Base-by-base conservation (phyloP, 2,888 invertebrate species). In the Melanophora roralis region DNA sequence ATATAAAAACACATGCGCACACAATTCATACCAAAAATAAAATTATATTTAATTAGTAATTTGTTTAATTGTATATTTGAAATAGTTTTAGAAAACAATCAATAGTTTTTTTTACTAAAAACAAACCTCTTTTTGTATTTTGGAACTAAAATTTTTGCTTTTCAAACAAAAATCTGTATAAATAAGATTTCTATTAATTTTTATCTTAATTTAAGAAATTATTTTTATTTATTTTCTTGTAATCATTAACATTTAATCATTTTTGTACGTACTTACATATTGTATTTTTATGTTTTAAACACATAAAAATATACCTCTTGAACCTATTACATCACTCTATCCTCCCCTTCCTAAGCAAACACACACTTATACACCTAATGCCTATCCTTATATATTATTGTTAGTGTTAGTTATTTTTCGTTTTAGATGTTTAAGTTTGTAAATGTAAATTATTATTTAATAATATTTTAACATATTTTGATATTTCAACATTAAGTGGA, bases 11-110 rank as follows among this genome's bases (percentile, higher is more conserved):
- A 45, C 53, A 62, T 34, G 53, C 14, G 43, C 43, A 75, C 75
- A 79, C 75, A 80, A 80, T 80, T 80, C 55, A 80, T 80, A 80
- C 79, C 79, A 80, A 80, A 80, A 80, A 80, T 80, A 62, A 75
- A 75, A 72, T 75, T 72, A 80, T 75, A 75, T 72, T 78, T 74
- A 72, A 73, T 75, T 72, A 75, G 71, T 75, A 72, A 75, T 59
- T 60, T 69, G 60, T 72, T 75, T 67, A 80, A 75, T 71, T 80
- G 71, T 80, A 75, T 62, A 80, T 72, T 75, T 57, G 62, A 79
- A 62, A 38, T n/a, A 7, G 49, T 40, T 27, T 36, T 49, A 49
- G 49, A 12, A 78, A 60, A 67, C 49, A 16, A 47, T 51, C 45
- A 60, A 67, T 60, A 74, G 59, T 38, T 38, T 45, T 55, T n/a